A percentile compares a stretch with the other conserved stretches of the same genome.
Evolutionary conservation across 2,113 vertebrate genomes (phyloP).

Genomic region (Ceuthmochares aereus): DNA sequence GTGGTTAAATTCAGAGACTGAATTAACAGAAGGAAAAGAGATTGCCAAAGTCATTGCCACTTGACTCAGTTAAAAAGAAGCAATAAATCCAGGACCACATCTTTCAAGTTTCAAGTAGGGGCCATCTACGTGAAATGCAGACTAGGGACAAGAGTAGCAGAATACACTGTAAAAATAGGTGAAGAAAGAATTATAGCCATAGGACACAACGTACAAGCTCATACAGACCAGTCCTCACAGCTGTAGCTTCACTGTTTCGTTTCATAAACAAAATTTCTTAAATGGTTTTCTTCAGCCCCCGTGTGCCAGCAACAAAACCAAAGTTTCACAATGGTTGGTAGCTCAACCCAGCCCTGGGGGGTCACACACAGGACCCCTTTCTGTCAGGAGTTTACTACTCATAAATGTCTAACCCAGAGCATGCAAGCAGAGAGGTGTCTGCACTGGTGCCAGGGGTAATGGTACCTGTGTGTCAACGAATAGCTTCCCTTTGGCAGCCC

Average conservation of each 20-base stretch:
- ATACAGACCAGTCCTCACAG: background rate
- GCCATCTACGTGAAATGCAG: background rate
- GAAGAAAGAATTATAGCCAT: background rate
- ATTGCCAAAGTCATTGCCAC: background rate
- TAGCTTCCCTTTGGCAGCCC: background rate
- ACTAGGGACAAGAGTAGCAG: background rate
- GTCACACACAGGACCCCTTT: background rate
- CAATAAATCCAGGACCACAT: slow-evolving; percentile 37
- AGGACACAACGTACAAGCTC: background rate
- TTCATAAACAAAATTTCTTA: background rate
- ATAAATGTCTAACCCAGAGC: background rate
- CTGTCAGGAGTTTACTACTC: background rate
- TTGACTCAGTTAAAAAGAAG: slow-evolving; percentile 41
- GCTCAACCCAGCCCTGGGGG: background rate
- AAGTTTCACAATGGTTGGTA: background rate
- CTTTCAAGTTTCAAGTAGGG: background rate
- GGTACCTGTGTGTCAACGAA: background rate
- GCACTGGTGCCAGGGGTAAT: background rate
- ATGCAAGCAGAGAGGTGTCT: background rate
- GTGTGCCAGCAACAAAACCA: rapidly evolving
- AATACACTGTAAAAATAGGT: background rate
- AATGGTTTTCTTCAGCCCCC: background rate
- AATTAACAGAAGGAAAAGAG: slow-evolving; percentile 37
- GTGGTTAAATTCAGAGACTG: slow-evolving; percentile 28
- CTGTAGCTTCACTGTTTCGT: background rate